Base-by-base conservation (phyloP, 2,888 invertebrate genomes). In the Spisula solida region DNA sequence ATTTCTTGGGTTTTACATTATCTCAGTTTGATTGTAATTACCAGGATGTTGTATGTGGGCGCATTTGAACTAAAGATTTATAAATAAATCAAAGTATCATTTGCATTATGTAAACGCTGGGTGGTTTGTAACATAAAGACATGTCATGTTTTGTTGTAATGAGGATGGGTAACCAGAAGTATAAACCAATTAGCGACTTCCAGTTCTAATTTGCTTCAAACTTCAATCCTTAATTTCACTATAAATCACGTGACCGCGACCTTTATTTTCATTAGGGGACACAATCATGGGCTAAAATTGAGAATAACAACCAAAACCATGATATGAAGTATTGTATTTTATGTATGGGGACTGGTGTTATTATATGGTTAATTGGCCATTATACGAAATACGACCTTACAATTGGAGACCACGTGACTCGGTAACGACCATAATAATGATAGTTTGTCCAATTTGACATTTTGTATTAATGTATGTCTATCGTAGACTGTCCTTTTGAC, bases 381-480 rank as follows among this genome's bases (percentile, higher is more conserved):
- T 75, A 75, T 18, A 75, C 75, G 75, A 75, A 75, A 75, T 31
- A 12, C 18, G 75, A 75, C 75, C 75, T 75, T 75, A 75, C 10
- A 31, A 75, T 25, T 20, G 0, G 34, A 12, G 12, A 75, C 31
- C 75, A 75, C 75, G 75, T 75, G 75, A 75, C 75, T 18, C 31
- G 31, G 18, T 75, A 75, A 75, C 34, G 75, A 75, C 75, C 75
- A 75, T 75, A 75, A 75, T 75, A 25, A 75, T 75, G 75, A 75
- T 75, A 75, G 75, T 75, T 75, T 75, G 75, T 75, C 29, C 75
- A 0, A 5, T 75, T 75, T 75, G 75, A 75, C 75, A 75, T 75
- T 75, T 18, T 34, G 75, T 75, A 75, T 75, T 34, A 75, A 75
- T 75, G 75, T 34, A 31, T 75, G 75, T 75, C 75, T 75, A 75